A percentile compares a stretch with the other conserved stretches of the same genome.
Conservation (phyloP, 92 coral and sea anemone genomes). For the Phymanthus crucifer region DNA sequence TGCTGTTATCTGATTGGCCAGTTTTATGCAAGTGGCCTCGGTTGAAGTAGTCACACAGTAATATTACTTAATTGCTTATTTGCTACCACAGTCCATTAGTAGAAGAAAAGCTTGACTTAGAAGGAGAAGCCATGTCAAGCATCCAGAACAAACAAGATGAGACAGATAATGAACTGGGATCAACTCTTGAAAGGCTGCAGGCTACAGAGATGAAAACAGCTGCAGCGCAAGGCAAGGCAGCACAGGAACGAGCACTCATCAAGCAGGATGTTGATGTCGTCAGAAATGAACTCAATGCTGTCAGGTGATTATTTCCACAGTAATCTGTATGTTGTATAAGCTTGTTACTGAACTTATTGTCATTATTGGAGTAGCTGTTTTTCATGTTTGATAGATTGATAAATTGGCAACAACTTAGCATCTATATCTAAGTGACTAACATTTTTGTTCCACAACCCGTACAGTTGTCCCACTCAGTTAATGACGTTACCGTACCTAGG, state of each 20-base stretch:
- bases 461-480: no score
- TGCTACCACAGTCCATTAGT: slow-evolving; percentile 78
- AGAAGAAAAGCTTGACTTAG: slow-evolving; percentile 94
- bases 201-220: slow-evolving; percentile 95
- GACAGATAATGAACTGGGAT: slow-evolving; percentile 80
- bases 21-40: no score
- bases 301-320: slow-evolving; percentile 78
- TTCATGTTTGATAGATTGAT: no score
- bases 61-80: not conserved
- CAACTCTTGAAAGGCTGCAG: slow-evolving; percentile 77
- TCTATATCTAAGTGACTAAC: no score
- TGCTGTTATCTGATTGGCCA: no score
- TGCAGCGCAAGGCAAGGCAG: slow-evolving; percentile 86
- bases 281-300: slow-evolving; percentile 84
- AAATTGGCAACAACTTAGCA: no score
- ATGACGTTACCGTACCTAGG: no score
- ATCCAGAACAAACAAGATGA: slow-evolving; percentile 94
- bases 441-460: no score
- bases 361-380: no score
- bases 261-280: slow-evolving; percentile 93
- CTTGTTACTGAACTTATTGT: no score
- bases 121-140: slow-evolving; percentile 96
- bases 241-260: slow-evolving; percentile 82
- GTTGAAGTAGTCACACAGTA: no score
- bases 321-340: no score